Evolutionary conservation across 2,113 vertebrate genomes (phyloP), one percentile per base, ranked within the genome.

Genomic region (Crocuta crocuta): DNA sequence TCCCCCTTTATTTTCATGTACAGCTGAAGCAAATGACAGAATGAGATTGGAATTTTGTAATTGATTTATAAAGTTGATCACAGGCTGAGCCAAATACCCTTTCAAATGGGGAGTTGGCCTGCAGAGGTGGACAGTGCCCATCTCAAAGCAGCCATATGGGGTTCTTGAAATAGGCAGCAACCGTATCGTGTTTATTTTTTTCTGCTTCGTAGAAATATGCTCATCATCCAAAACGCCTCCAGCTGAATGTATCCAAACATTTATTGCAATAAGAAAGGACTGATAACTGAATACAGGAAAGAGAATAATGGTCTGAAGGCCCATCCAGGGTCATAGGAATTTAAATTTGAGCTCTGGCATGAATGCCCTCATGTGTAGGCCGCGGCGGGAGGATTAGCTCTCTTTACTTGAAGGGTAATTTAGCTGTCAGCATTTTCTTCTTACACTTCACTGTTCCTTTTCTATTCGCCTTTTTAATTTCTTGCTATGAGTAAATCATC

Each of bases 381-480:
- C 45, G 68, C 65, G 19, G 89, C 68, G 35, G 83, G 48, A 53
- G 55, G 74, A 89, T 97, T 93, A 39, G 79, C 78, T 93, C 78
- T 95, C 76, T 89, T 96, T 87, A n/a, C 86, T 89, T 73, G 45
- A 96, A 95, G 85, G 73, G 63, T 87, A 84, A 97, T 97, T 97
- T 93, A 96, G 71, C 84, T 97, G 97, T 95, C 94, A 98, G 92
- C n/a, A 16, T 96, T 95, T 95, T 81, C 88, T 92, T 66, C 91
- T 80, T 70, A 79, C 55, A 85, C 87, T 96, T 96, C 88, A 82
- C 84, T 74, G 84, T 97, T 53, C 76, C 48, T 97, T 95, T 96
- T 88, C 92, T 94, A 33, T 89, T 90, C 0, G 16, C 74, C 92
- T 97, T 98, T 96, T 97, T 91, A 96, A 97, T 97, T 97, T 97